These are phyloP conservation scores for Nomada goodeniana DNA, from an alignment of 2,888 invertebrate genomes.

Conservation along the genomic window DNA sequence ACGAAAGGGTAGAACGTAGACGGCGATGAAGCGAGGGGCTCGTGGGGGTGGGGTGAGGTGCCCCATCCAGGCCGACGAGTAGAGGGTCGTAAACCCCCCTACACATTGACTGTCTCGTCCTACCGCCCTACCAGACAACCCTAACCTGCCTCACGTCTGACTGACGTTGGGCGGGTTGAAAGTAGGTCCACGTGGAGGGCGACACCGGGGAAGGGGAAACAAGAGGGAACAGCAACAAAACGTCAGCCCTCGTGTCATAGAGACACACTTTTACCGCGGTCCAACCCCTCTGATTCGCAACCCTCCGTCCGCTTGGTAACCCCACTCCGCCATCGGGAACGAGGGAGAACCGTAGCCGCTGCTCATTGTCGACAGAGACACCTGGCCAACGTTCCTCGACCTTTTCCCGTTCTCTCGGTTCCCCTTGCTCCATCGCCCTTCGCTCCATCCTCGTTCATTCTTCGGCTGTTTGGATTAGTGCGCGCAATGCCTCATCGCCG, in stretches of 20 bases:
- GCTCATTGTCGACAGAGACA: constrained; percentile 38
- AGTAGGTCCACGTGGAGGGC: constrained; percentile 48
- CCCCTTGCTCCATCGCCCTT: background rate
- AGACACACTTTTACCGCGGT: constrained; percentile 78
- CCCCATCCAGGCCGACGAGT: constrained; percentile 66
- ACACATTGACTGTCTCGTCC: constrained; percentile 68
- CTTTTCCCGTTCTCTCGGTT: constrained; percentile 22
- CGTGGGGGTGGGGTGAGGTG: constrained; percentile 40
- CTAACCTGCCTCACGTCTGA: constrained; percentile 78
- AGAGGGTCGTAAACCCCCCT: constrained; percentile 80
- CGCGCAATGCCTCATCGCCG: constrained; percentile 39
- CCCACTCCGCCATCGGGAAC: constrained; percentile 45
- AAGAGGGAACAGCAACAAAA: constrained; percentile 56
- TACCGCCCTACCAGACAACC: constrained; percentile 75
- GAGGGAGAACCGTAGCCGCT: constrained; percentile 14
- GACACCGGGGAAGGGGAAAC: constrained; percentile 28
- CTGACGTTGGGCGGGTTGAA: constrained; percentile 73
- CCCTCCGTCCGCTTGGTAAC: constrained; percentile 33
- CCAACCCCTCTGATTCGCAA: constrained; percentile 58
- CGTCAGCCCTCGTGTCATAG: constrained; percentile 76
- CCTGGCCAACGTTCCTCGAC: constrained; percentile 29
- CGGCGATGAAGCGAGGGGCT: constrained; percentile 30
- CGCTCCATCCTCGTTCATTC: constrained; percentile 15
- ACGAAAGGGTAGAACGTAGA: constrained; percentile 43
- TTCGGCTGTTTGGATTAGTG: background rate